Evolutionary conservation across 2,113 vertebrate species (phyloP), one percentile per base, ranked within the genome.

Genomic region (Catharus bicknelli): DNA sequence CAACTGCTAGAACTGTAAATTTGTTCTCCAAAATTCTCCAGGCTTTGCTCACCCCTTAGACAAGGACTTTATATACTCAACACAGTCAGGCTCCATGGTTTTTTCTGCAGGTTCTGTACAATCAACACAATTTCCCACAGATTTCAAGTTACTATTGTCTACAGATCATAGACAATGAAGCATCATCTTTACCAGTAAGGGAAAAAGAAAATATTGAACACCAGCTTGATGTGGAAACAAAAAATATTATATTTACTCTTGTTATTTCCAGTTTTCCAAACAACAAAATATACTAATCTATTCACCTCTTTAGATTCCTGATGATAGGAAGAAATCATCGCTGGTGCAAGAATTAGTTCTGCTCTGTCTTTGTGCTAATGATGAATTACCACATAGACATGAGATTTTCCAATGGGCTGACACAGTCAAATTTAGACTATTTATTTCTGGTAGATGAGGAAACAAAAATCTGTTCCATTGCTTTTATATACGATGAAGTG

Each of bases 331-430:
- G 10, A 80, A 58, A 72, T 55, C 15, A 51, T 13, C 0, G 1
- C 4, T 36, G 10, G 8, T 57, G 25, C 30, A 79, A 45, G 62
- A 70, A 57, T 4, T 59, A 6, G 7, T 23, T 58, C 78, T 82
- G 32, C 38, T 38, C 38, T 61, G 27, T 20, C 32, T 75, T 70
- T 68, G 27, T 88, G 45, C 40, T 63, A 69, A 68, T 1, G 15
- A 51, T 2, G 17, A 51, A 45, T 34, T 59, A 55, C n/a, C 4
- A 6, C 11, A 32, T 0, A 51, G 26, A 36, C 1, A 3, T 5
- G 26, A 74, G 26, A 74, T 62, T 38, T 75, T 70, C n/a, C 45
- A 45, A 3, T 21, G 23, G 30, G 40, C 29, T 78, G 61, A 50
- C 62, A 76, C 3, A 57, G 38, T 30, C 29, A 83, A 40, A 75